Percentiles rank a stretch among this genome's conserved stretches.
Conservation (phyloP, 2,797 vertebrate genomes). For the Takifugu rubripes region DNA sequence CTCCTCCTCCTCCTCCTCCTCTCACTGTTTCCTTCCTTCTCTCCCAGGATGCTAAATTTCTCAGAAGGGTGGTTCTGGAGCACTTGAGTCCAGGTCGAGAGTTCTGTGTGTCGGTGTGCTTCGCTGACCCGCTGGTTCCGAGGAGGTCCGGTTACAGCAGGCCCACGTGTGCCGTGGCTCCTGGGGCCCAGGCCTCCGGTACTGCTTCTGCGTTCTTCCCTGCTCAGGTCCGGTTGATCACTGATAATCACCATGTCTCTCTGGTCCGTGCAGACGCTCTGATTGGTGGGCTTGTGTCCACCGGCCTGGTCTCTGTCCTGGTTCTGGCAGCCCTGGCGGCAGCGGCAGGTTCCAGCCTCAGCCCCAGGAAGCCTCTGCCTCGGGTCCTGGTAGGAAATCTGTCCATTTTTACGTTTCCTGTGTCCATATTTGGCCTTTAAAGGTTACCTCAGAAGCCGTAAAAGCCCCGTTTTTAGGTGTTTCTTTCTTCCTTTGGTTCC, state of each 20-base stretch:
- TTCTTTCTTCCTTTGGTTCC: too few species aligned
- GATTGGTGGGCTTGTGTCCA: background rate
- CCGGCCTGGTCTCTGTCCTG: accelerated
- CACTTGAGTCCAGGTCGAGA: constrained; percentile 8
- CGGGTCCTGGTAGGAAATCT: constrained; percentile 44
- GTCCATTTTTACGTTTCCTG: too few species aligned
- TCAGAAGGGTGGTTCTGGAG: background rate
- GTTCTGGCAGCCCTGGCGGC: background rate
- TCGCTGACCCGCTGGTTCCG: accelerated
- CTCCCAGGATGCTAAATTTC: accelerated
- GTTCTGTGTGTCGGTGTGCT: constrained; percentile 52
- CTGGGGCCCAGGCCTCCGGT: accelerated
- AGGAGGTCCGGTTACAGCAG: constrained; percentile 26
- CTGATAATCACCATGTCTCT: too few species aligned
- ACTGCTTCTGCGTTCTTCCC: background rate
- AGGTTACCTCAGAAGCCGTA: too few species aligned
- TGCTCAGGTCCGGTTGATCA: background rate
- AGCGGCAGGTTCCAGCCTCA: constrained; percentile 24
- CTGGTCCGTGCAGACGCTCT: constrained; percentile 16
- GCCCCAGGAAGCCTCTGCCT: constrained; percentile 13
- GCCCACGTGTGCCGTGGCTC: constrained; percentile 24
- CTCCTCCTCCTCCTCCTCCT: background rate
- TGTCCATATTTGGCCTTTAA: too few species aligned
- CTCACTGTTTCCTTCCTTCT: constrained; percentile 6
- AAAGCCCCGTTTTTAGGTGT: too few species aligned